A percentile compares a stretch with the other conserved stretches of the same genome.
Conservation (phyloP, 2,888 invertebrate species). For the Lasioglossum villosulum region DNA sequence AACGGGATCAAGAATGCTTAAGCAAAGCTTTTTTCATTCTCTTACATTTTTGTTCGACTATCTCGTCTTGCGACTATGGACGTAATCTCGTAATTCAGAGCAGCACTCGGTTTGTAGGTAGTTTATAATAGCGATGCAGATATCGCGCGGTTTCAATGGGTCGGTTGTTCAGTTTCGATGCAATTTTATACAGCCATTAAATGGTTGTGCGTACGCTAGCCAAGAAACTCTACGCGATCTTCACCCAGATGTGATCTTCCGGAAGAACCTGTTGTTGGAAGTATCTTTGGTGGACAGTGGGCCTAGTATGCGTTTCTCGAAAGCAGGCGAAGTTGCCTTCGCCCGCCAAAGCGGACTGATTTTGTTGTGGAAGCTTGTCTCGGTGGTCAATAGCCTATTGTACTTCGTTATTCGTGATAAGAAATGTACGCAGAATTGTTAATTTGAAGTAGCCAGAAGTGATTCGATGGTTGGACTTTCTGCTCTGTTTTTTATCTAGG, state of each 20-base stretch:
- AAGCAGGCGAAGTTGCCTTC: slow-evolving; percentile 41
- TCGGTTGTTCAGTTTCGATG: background rate
- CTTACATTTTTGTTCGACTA: background rate
- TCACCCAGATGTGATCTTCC: slow-evolving; percentile 18
- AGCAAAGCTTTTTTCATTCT: background rate
- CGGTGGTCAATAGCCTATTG: background rate
- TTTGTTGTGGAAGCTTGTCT: background rate
- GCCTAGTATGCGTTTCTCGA: background rate
- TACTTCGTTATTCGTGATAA: background rate
- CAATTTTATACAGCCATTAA: background rate
- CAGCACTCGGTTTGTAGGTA: background rate
- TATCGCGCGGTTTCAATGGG: background rate
- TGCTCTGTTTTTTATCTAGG: background rate
- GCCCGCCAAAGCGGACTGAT: slow-evolving; percentile 34
- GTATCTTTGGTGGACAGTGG: background rate
- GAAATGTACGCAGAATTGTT: background rate
- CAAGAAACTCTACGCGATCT: slow-evolving; percentile 3
- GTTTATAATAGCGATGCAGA: background rate
- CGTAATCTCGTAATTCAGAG: background rate
- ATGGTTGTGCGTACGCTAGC: slow-evolving; percentile 43
- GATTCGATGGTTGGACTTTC: background rate
- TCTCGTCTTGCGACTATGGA: background rate
- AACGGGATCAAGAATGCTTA: background rate
- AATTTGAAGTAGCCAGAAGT: background rate
- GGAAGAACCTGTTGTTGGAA: background rate